Evolutionary conservation across 2,888 invertebrate genomes (phyloP).

Genomic region (Xanthorhoe spadicearia): DNA sequence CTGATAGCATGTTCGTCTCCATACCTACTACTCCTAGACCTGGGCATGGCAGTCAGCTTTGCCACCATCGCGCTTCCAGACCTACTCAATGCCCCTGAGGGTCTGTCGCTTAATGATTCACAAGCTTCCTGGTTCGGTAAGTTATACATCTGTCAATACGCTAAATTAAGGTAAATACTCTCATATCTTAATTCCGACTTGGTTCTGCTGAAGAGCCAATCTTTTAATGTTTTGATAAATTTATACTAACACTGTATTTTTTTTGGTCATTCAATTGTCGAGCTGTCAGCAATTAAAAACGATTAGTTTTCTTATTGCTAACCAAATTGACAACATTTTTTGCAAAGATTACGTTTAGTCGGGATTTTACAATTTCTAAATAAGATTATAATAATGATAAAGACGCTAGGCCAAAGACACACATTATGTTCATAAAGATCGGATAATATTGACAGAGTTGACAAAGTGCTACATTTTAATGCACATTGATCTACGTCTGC

Average conservation of each 20-base stretch:
- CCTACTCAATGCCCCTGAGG: constrained; percentile 72
- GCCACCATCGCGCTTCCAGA: constrained; percentile 83
- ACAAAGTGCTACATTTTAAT: neutral
- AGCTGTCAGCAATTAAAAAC: no score
- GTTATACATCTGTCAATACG: constrained; percentile 30
- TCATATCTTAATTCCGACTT: no score
- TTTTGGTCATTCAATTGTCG: no score
- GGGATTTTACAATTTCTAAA: neutral
- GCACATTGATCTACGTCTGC: no score
- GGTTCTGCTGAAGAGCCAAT: no score
- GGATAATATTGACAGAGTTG: neutral
- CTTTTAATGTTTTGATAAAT: no score
- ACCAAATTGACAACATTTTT: neutral
- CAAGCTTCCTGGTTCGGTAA: constrained; percentile 86
- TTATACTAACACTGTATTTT: no score
- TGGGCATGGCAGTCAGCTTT: constrained; percentile 84
- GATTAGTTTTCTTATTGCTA: neutral
- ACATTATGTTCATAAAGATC: constrained; percentile 5
- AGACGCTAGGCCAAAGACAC: neutral
- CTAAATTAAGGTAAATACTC: no score
- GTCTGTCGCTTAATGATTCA: constrained; percentile 72
- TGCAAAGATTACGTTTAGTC: neutral
- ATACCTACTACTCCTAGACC: constrained; percentile 80
- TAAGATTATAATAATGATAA: neutral
- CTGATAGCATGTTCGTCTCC: constrained; percentile 82